phyloP scores from a whole-genome alignment of 2,113 vertebrate genomes.

The Pantherophis guttatus region DNA sequence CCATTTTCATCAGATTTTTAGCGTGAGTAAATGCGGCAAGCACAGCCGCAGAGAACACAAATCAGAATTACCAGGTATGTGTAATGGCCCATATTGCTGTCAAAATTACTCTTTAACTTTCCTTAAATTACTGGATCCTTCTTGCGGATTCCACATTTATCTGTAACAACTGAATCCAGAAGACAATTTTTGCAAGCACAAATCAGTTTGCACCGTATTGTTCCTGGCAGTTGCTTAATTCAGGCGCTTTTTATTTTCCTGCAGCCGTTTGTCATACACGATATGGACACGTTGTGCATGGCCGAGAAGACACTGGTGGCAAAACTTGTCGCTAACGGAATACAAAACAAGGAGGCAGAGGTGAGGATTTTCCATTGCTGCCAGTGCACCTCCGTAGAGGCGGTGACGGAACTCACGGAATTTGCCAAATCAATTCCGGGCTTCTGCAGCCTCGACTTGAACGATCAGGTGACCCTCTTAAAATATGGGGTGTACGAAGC shows the following conservation, averaged over 20 bases:
- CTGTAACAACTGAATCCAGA: too few species aligned
- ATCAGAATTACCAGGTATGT: not conserved
- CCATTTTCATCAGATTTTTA: not conserved
- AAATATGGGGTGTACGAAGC: slow-evolving; percentile 97
- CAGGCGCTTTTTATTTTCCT: slow-evolving; percentile 4
- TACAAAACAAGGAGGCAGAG: slow-evolving; percentile 89
- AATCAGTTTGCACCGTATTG: not conserved
- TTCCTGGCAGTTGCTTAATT: not conserved
- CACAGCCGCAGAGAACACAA: not conserved
- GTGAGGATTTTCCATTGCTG: slow-evolving; percentile 97
- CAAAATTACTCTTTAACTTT: not conserved
- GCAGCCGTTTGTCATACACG: slow-evolving; percentile 96
- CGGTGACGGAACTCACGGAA: slow-evolving; percentile 92
- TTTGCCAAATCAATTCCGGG: slow-evolving; percentile 97
- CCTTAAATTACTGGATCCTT: too few species aligned
- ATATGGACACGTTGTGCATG: slow-evolving; percentile 95
- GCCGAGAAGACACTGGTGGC: slow-evolving; percentile 94
- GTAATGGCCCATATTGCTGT: not conserved
- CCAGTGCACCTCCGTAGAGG: slow-evolving; percentile 93
- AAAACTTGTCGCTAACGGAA: slow-evolving; percentile 83
- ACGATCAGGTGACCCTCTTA: slow-evolving; percentile 93
- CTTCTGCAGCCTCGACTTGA: slow-evolving; percentile 87
- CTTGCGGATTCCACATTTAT: too few species aligned
- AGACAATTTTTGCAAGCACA: not conserved
- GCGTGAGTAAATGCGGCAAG: not conserved